Evolutionary conservation across 2,888 invertebrate genomes (phyloP), one percentile per base, ranked within the genome.

Genomic region (Pachydiplax longipennis): DNA sequence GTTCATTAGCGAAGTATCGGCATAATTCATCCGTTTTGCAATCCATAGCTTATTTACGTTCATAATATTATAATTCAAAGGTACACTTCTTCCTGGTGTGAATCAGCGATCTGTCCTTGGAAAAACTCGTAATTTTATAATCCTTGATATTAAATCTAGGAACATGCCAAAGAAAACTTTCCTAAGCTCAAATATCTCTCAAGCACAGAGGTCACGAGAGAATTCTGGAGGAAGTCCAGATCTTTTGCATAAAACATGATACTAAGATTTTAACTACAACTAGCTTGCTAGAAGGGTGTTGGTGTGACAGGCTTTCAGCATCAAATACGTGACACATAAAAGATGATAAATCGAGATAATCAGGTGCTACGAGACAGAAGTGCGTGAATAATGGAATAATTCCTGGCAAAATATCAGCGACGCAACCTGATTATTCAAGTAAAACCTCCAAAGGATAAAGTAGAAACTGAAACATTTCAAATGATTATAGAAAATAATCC

Each of bases 151-250:
- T 53, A 53, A 53, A 53, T 53, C 53, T 18, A 18, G 2, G 18
- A 53, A 8, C 53, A 53, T 53, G 53, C 53, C 53, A 53, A 53
- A 53, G 53, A 73, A 73, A 73, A 73, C 25, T 25, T 25, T 73
- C 73, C 8, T 73, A 1, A n/a, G 25, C 25, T 73, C 15, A 31
- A 90, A 91, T 8, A 91, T 91, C 35, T 92, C 81, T 25, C 61
- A 91, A 44, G 91, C 80, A 91, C 44, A 91, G 90, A 53, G 31
- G 81, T 81, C 61, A 83, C 18, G 40, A 91, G 80, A 65, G 53
- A 82, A 90, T 81, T 91, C 31, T 73, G 73, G 73, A 73, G 25
- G 25, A 15, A 73, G 15, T 25, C 73, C 73, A 73, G 31, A 73
- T 31, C 73, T 13, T 25, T 73, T 73, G 25, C 73, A 73, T 73